phyloP scores from a whole-genome alignment of 2,797 vertebrate genomes.

The Arctocebus calabarensis region DNA sequence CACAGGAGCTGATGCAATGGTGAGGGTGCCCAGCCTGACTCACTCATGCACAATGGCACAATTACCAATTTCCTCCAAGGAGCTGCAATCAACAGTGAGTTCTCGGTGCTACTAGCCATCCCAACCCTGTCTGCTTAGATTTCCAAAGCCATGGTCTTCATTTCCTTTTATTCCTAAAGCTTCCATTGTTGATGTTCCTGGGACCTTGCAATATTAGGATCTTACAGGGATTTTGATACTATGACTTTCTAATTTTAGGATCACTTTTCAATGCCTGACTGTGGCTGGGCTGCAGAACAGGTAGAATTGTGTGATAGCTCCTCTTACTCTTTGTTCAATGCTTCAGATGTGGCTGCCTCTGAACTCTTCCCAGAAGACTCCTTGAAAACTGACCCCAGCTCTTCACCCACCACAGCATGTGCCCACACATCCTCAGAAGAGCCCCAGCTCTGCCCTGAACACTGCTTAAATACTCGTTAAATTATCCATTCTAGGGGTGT shows the following conservation, averaged over 20 bases:
- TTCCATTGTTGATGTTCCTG: not conserved
- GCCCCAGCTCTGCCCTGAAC: accelerated
- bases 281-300: not conserved
- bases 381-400: not conserved
- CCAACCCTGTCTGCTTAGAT: not conserved
- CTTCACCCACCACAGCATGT: not conserved
- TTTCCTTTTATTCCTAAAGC: not conserved
- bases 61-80: not conserved
- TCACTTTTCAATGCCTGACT: not conserved
- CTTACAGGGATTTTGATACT: not conserved
- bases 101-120: not conserved
- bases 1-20: accelerated
- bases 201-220: not conserved
- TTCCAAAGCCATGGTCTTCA: not conserved
- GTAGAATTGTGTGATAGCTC: not conserved
- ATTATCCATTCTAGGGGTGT: accelerated
- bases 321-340: not conserved
- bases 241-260: not conserved
- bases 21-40: not conserved
- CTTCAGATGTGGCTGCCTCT: not conserved
- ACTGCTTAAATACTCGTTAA: not conserved
- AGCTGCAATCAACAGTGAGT: not conserved
- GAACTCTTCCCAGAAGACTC: not conserved
- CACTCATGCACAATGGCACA: not conserved
- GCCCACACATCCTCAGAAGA: no score